Conservation (phyloP, 1,140 invertebrate species). For the Epicauta chinensis region DNA sequence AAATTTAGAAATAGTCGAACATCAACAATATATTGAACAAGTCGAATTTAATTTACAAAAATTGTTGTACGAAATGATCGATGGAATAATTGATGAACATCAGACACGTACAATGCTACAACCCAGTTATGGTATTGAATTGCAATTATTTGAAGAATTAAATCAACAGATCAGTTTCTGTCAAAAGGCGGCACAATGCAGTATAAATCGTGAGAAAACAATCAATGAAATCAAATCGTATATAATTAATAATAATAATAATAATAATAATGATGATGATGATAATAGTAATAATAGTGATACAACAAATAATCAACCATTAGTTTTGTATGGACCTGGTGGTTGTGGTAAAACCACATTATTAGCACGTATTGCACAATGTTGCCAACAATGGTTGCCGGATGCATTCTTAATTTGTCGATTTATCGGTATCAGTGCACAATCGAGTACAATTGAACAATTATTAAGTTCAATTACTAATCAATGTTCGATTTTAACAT, state of each 20-base stretch:
- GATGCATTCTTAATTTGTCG: constrained; percentile 55
- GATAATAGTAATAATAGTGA: too few relatives aligned
- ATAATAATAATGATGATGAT: too few relatives aligned
- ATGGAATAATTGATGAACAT: constrained; percentile 54
- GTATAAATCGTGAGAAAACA: constrained; percentile 54
- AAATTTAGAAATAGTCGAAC: constrained; percentile 47
- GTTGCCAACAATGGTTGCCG: constrained; percentile 59
- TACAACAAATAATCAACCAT: constrained; percentile 52
- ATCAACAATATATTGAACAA: constrained; percentile 56
- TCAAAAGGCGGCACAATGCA: constrained; percentile 57
- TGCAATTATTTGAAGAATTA: constrained; percentile 58
- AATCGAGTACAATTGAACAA: constrained; percentile 59
- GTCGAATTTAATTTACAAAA: constrained; percentile 49
- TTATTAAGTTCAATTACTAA: constrained; percentile 59
- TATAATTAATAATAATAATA: constrained; percentile 19
- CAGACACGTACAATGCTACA: constrained; percentile 39
- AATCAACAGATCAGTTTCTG: constrained; percentile 60
- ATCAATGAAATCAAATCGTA: constrained; percentile 61
- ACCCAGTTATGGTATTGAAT: constrained; percentile 46
- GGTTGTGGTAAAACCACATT: constrained; percentile 78
- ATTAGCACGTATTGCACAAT: constrained; percentile 61
- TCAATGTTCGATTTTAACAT: constrained; percentile 57
- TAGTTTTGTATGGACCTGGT: constrained; percentile 68
- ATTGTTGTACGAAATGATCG: constrained; percentile 48
- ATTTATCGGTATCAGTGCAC: constrained; percentile 59